Evolutionary conservation across 2,888 invertebrate genomes (phyloP).

Genomic region (Clitarchus hookeri): DNA sequence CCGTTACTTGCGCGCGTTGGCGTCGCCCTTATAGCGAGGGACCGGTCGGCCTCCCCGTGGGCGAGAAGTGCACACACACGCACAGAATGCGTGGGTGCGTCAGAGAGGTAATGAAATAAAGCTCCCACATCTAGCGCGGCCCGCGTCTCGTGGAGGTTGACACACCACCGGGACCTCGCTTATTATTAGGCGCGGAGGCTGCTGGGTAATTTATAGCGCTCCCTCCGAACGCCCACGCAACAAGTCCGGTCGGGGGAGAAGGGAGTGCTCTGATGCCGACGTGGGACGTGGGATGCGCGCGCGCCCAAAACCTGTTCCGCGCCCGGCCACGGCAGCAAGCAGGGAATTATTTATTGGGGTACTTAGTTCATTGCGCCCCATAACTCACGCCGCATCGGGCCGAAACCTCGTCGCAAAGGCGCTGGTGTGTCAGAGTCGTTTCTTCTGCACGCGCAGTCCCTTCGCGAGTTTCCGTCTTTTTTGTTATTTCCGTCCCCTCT

Average conservation of each 20-base stretch:
- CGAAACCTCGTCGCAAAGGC: not conserved
- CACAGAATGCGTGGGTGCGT: not conserved
- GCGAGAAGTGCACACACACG: too few species aligned
- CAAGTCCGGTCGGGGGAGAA: not conserved
- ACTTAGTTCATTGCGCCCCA: conserved; percentile 2
- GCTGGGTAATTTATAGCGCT: not conserved
- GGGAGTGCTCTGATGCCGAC: not conserved
- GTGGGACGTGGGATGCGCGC: too few species aligned
- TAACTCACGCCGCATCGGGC: not conserved
- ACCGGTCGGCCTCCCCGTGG: too few species aligned
- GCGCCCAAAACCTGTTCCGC: not conserved
- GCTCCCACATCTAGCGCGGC: not conserved
- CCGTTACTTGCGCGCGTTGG: too few species aligned
- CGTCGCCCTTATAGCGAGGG: too few species aligned
- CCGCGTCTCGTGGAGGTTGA: not conserved
- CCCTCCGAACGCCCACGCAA: not conserved
- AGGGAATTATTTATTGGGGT: not conserved
- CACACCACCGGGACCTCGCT: not conserved
- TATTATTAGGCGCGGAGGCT: conserved; percentile 7
- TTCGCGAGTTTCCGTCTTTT: not conserved
- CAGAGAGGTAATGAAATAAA: not conserved
- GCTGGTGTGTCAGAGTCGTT: not conserved
- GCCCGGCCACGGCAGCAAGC: not conserved
- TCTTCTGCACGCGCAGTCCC: not conserved
- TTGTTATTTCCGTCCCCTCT: too few species aligned